Percentiles rank a stretch among this genome's conserved stretches.
Evolutionary conservation across 1,140 invertebrate genomes (phyloP).

Genomic region (Eciton burchellii): DNA sequence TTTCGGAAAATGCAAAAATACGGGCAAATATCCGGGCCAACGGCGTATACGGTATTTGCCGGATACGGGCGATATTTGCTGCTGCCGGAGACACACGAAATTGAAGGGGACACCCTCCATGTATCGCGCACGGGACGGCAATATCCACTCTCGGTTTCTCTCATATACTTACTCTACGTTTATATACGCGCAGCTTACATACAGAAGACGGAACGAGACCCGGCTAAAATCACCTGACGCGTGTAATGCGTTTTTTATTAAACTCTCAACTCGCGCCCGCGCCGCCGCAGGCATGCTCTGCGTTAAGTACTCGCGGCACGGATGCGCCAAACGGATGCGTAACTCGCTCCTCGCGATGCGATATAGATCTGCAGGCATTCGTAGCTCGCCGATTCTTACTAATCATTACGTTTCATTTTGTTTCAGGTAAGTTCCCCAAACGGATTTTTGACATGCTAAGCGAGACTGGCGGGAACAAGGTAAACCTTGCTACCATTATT

Average conservation of each 20-base stretch:
- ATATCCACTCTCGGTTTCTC: slow-evolving; percentile 65
- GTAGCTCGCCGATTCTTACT: background rate
- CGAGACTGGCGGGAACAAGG: background rate
- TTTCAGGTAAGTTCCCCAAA: slow-evolving; percentile 48
- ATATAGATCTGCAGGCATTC: too few species aligned
- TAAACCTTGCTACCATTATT: slow-evolving; percentile 25
- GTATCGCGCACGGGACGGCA: slow-evolving; percentile 66
- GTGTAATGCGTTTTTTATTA: slow-evolving; percentile 83
- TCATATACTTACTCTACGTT: slow-evolving; percentile 54
- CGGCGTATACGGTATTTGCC: slow-evolving; percentile 67
- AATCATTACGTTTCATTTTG: slow-evolving; percentile 26
- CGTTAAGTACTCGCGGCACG: slow-evolving; percentile 24
- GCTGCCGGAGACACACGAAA: slow-evolving; percentile 65
- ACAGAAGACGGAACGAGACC: slow-evolving; percentile 77
- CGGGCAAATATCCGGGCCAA: slow-evolving; percentile 63
- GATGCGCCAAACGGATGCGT: too few species aligned
- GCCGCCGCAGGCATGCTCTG: slow-evolving; percentile 5
- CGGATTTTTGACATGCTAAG: background rate
- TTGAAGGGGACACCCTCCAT: slow-evolving; percentile 72
- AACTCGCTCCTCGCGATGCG: too few species aligned
- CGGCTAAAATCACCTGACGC: slow-evolving; percentile 80
- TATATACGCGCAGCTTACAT: slow-evolving; percentile 73
- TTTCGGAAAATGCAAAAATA: slow-evolving; percentile 48
- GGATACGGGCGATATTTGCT: slow-evolving; percentile 68
- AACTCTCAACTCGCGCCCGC: slow-evolving; percentile 66